Conservation (phyloP, 2,888 invertebrate species). For the Stramonita haemastoma region DNA sequence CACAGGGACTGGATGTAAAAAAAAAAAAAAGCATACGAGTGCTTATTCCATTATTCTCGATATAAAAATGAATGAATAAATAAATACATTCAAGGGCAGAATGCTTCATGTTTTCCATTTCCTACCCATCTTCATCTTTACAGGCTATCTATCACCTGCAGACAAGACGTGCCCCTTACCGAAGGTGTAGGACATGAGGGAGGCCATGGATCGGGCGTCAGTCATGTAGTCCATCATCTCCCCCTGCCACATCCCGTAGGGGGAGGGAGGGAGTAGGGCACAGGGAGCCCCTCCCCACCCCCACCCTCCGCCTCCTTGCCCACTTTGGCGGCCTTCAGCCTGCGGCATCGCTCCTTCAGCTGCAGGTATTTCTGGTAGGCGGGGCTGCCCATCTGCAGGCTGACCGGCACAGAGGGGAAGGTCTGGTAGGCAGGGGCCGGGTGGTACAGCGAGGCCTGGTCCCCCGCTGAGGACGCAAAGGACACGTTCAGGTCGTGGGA, state of each 20-base stretch:
- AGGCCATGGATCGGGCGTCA: conserved; percentile 64
- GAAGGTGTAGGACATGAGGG: conserved; percentile 65
- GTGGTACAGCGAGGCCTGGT: conserved; percentile 27
- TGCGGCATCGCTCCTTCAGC: conserved; percentile 70
- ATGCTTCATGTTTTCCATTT: no score
- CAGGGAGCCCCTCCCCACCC: conserved; percentile 20
- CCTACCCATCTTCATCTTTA: no score
- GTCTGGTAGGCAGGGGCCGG: conserved; percentile 41
- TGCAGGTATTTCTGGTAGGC: conserved; percentile 71
- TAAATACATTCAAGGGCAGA: no score
- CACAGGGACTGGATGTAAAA: no score
- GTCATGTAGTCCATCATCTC: conserved; percentile 51
- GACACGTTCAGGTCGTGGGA: conserved; percentile 38
- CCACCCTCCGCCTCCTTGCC: conserved; percentile 12
- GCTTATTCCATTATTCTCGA: no score
- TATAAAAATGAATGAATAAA: no score
- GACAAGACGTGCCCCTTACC: conserved; percentile 55
- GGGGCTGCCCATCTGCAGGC: conserved; percentile 51
- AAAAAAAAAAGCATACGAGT: no score
- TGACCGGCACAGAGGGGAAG: conserved; percentile 44
- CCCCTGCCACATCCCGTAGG: conserved; percentile 35
- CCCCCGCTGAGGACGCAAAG: conserved; percentile 26
- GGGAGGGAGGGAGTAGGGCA: conserved; percentile 35
- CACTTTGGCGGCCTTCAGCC: conserved; percentile 63
- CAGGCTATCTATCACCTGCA: no score